Conservation (phyloP, 2,888 invertebrate species). For the Idaea aversata region DNA sequence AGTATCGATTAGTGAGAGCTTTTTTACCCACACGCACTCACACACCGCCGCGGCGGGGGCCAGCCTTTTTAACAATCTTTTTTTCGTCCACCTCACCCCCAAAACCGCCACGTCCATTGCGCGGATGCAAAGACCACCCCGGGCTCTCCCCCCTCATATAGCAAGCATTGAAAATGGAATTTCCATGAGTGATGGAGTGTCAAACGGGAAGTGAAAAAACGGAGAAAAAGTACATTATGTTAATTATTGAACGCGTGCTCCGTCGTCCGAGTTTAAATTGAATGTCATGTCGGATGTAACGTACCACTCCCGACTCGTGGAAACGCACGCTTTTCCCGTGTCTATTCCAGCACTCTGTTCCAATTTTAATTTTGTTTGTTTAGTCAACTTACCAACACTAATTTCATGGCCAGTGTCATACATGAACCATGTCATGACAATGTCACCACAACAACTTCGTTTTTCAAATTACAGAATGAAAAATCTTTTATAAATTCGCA, state of each 20-base stretch:
- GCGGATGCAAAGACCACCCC: slow-evolving; percentile 79
- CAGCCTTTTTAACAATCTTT: slow-evolving; percentile 80
- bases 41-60: slow-evolving; percentile 72
- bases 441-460: background rate
- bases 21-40: slow-evolving; percentile 78
- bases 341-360: slow-evolving; percentile 47
- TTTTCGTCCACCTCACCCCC: slow-evolving; percentile 75
- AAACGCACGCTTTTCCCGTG: slow-evolving; percentile 49
- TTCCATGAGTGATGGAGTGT: slow-evolving; percentile 81
- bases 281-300: slow-evolving; percentile 70
- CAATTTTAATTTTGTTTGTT: slow-evolving; percentile 43
- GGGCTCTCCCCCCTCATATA: slow-evolving; percentile 66
- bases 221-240: slow-evolving; percentile 80
- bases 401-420: background rate
- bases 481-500: slow-evolving; percentile 28
- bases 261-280: slow-evolving; percentile 75
- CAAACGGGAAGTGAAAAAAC: slow-evolving; percentile 78
- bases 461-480: background rate
- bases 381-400: slow-evolving; percentile 26
- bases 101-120: slow-evolving; percentile 78
- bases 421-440: background rate
- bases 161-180: slow-evolving; percentile 80
- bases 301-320: slow-evolving; percentile 39
- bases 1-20: slow-evolving; percentile 79
- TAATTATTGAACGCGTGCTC: slow-evolving; percentile 76